These are phyloP conservation scores for Alitta virens DNA, from an alignment of 2,888 invertebrate genomes.

Conservation along the genomic window DNA sequence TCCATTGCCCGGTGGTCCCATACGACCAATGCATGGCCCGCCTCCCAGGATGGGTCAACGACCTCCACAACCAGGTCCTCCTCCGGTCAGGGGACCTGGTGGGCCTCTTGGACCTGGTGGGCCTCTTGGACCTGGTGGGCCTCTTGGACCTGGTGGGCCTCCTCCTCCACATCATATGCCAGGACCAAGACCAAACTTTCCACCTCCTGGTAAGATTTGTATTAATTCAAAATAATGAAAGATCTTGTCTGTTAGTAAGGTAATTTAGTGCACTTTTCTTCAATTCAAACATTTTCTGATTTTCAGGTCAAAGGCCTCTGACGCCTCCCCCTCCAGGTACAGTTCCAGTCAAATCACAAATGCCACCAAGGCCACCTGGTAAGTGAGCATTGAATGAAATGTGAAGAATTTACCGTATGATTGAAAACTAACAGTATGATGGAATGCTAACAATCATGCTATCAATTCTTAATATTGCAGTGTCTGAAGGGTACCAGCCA, in stretches of 20 bases:
- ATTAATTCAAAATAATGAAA: no score
- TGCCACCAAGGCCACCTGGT: not conserved
- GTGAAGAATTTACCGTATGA: no score
- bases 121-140: not conserved
- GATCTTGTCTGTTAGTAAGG: no score
- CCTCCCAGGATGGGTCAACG: not conserved
- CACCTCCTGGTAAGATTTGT: no score
- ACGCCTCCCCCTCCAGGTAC: not conserved
- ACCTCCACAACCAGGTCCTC: not conserved
- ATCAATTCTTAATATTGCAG: not conserved
- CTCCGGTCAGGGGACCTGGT: not conserved
- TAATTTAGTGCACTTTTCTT: no score
- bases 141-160: not conserved
- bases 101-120: not conserved
- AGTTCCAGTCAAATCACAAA: not conserved
- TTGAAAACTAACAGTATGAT: no score
- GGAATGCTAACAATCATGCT: no score
- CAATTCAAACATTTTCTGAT: no score
- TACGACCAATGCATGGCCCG: not conserved
- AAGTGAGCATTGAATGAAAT: no score
- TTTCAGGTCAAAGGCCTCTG: not conserved
- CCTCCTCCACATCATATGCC: no score
- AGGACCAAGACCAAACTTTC: no score
- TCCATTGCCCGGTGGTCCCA: slow-evolving; percentile 12
- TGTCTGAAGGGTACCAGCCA: slow-evolving; percentile 2